Percentiles rank a stretch among this genome's conserved stretches.
phyloP scores from a whole-genome alignment of 1,140 invertebrate species.

The Probaryconus sp. region DNA sequence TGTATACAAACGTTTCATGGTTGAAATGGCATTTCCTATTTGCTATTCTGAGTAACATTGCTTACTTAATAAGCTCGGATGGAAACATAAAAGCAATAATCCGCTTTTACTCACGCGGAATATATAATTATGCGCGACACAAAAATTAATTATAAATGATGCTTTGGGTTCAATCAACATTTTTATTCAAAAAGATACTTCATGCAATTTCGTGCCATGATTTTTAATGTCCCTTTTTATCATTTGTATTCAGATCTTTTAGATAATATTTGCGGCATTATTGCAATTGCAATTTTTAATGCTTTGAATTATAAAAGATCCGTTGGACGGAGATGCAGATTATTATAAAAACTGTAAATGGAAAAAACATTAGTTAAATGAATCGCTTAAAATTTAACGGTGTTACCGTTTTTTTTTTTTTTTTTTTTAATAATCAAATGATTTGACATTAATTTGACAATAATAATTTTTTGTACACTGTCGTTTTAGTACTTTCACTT shows the following conservation, averaged over 20 bases:
- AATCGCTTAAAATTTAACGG: too few relatives aligned
- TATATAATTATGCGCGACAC: slow-evolving; percentile 39
- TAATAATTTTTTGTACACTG: too few relatives aligned
- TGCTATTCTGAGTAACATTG: slow-evolving; percentile 44
- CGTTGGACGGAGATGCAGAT: too few relatives aligned
- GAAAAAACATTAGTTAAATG: too few relatives aligned
- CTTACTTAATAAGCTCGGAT: slow-evolving; percentile 40
- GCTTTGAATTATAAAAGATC: too few relatives aligned
- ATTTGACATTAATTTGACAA: too few relatives aligned
- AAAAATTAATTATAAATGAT: slow-evolving; percentile 47
- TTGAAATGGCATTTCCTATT: slow-evolving; percentile 40
- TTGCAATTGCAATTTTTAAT: too few relatives aligned
- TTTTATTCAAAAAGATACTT: slow-evolving; percentile 14
- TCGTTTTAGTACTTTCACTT: too few relatives aligned
- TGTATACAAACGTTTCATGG: slow-evolving; percentile 34
- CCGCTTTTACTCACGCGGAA: slow-evolving; percentile 27
- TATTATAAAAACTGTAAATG: too few relatives aligned
- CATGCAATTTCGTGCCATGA: slow-evolving; percentile 14
- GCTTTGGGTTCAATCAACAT: slow-evolving; percentile 27
- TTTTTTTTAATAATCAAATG: too few relatives aligned
- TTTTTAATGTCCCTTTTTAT: slow-evolving; percentile 30
- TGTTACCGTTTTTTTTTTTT: too few relatives aligned
- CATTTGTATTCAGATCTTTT: slow-evolving; percentile 18
- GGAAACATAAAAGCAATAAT: slow-evolving; percentile 35
- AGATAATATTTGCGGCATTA: slow-evolving; percentile 17